Evolutionary conservation across 2,888 invertebrate genomes (phyloP).

Genomic region (Synergus japonicus): DNA sequence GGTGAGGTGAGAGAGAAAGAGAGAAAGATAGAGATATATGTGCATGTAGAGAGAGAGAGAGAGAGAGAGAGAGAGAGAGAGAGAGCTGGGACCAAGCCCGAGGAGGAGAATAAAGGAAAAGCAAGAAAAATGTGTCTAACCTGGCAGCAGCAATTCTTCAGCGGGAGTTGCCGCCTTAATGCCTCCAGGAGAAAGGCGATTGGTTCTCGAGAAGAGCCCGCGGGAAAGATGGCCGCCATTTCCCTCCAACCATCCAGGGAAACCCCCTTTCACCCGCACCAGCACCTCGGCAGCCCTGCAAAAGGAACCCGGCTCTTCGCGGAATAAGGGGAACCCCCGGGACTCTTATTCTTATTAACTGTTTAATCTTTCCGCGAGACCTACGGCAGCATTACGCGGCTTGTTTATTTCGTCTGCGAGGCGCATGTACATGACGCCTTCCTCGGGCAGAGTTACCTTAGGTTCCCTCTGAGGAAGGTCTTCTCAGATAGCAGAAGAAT

Average conservation of each 20-base stretch:
- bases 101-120: slow-evolving; percentile 77
- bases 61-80: slow-evolving; percentile 30
- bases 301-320: slow-evolving; percentile 70
- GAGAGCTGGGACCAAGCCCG: slow-evolving; percentile 66
- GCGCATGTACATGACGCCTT: slow-evolving; percentile 52
- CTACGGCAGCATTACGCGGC: slow-evolving; percentile 75
- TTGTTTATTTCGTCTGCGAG: slow-evolving; percentile 72
- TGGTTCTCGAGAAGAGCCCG: slow-evolving; percentile 76
- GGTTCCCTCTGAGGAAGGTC: slow-evolving; percentile 4
- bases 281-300: slow-evolving; percentile 63
- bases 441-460: slow-evolving; percentile 49
- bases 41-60: too few relatives aligned
- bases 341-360: slow-evolving; percentile 78
- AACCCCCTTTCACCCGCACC: slow-evolving; percentile 66
- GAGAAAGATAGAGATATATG: slow-evolving; percentile 19
- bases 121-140: slow-evolving; percentile 78
- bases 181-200: slow-evolving; percentile 73
- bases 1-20: slow-evolving; percentile 56
- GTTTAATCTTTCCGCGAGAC: slow-evolving; percentile 77
- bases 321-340: slow-evolving; percentile 68
- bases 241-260: slow-evolving; percentile 77
- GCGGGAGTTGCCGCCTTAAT: slow-evolving; percentile 77
- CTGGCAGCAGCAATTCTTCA: slow-evolving; percentile 77
- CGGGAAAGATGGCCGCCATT: slow-evolving; percentile 78
- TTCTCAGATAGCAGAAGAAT: not conserved